Base-by-base conservation (phyloP, 2,888 invertebrate species). In the Junonia oenone region DNA sequence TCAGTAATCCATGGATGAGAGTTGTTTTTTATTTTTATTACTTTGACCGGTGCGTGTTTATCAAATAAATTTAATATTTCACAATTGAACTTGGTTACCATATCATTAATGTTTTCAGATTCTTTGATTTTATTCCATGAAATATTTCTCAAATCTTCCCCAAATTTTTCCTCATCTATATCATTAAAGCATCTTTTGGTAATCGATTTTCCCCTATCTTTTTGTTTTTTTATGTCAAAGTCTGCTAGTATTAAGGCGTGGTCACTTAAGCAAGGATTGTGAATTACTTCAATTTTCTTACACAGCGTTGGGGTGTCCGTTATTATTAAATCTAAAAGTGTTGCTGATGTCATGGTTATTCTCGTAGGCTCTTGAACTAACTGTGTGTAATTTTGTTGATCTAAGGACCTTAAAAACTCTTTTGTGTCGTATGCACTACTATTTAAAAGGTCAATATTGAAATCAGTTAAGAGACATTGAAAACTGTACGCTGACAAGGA, bases 371-470 rank as follows among this genome's bases (percentile, higher is more conserved):
- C 56, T 4, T 50, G 26, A 8, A 62, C 56, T 13, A 58, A 1
- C 29, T 62, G 62, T 8, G 14, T 33, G 3, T 58, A 8, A 26
- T 55, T 55, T 14, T 55, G 54, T 13, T 60, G 54, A 15, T 38
- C 8, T 5, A 47, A 50, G 35, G 56, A 57, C 1, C 33, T 6
- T 0, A 15, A 3, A 11, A 62, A 38, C 14, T 62, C 48, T 6
- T 17, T 40, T 2, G 54, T 33, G 13, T 40, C n/a, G 6, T 8
- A 5, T 0, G 33, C 22, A 2, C 45, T 14, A 1, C 14, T 43
- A 6, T 45, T 45, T 1, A 37, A 6, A 17, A 63, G 15, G 15
- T 63, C 55, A 9, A 63, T 52, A 55, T 65, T 65, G 9, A 61
- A 38, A 26, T 65, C 63, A 8, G 54, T 54, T 3, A 62, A 9